Base-by-base conservation (phyloP, 2,113 vertebrate genomes). In the Rhynchomys soricoides region DNA sequence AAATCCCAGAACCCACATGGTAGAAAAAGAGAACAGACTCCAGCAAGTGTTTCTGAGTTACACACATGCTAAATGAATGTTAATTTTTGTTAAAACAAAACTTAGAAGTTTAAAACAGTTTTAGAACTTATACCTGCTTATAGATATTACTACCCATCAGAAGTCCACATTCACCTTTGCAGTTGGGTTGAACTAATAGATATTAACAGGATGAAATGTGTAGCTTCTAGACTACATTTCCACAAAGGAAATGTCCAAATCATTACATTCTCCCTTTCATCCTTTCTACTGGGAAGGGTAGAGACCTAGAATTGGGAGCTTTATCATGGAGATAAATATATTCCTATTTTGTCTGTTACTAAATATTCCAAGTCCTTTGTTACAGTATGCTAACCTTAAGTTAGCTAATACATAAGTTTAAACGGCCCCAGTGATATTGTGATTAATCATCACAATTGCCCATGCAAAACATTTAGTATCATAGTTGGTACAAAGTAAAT, bases 361-460 rank as follows among this genome's bases (percentile, higher is more conserved):
- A 45, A 86, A 68, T 64, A 4, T 83, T 95, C 83, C 37, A 24
- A 43, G 21, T 62, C 37, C 40, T 90, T 90, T 93, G 62, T 93
- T 95, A 92, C 4, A 52, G 26, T 34, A 92, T 7, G 12, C 40
- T 92, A 59, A 90, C 9, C 43, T 89, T 89, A 86, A 48, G 29
- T 62, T 94, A 75, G 68, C 45, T 79, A 66, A 85, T 74, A 95
- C 82, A 73, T 93, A 68, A 87, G 85, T 74, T 37, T n/a, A 96
- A 70, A 64, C 26, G 57, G 24, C 50, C 17, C 90, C 19, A 66
- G 34, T 37, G n/a, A 74, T 90, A 55, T 62, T 79, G 5, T 74
- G 85, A 75, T 79, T 87, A 88, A 37, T 97, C 57, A 95, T 31
- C 31, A 94, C 52, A 50, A 57, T 29, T 81, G 74, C 70, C 52